phyloP scores from a whole-genome alignment of 1,140 invertebrate genomes.

The Saxidomus purpurata region DNA sequence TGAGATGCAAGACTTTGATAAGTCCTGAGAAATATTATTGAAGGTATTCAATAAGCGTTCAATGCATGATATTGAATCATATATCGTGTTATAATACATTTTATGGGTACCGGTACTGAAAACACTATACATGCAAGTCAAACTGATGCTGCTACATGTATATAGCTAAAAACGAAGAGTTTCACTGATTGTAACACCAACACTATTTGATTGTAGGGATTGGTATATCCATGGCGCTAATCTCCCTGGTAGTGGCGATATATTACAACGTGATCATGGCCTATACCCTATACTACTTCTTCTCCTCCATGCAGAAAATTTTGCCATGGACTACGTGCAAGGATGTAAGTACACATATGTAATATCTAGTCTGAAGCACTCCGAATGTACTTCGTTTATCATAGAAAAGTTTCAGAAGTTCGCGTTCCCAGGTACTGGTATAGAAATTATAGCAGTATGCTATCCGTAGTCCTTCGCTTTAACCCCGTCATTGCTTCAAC shows the following conservation, averaged over 20 bases:
- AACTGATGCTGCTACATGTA: neutral
- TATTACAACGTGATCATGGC: slow-evolving; percentile 88
- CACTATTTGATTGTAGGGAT: slow-evolving; percentile 88
- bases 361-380: too few relatives aligned
- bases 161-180: neutral
- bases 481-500: too few relatives aligned
- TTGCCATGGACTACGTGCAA: slow-evolving; percentile 87
- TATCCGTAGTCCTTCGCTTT: too few relatives aligned
- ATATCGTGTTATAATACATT: neutral
- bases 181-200: neutral
- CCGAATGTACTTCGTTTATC: neutral
- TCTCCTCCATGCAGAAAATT: slow-evolving; percentile 83
- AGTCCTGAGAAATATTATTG: too few relatives aligned
- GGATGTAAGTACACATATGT: slow-evolving; percentile 78
- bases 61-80: too few relatives aligned
- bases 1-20: too few relatives aligned
- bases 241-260: slow-evolving; percentile 92
- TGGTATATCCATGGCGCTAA: slow-evolving; percentile 94
- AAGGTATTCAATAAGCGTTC: too few relatives aligned
- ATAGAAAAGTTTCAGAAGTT: neutral
- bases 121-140: neutral
- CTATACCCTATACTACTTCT: slow-evolving; percentile 86
- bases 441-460: neutral
- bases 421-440: neutral
- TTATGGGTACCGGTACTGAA: neutral